These are phyloP conservation scores for Fratercula arctica DNA, from an alignment of 2,797 vertebrate genomes.

Conservation along the genomic window DNA sequence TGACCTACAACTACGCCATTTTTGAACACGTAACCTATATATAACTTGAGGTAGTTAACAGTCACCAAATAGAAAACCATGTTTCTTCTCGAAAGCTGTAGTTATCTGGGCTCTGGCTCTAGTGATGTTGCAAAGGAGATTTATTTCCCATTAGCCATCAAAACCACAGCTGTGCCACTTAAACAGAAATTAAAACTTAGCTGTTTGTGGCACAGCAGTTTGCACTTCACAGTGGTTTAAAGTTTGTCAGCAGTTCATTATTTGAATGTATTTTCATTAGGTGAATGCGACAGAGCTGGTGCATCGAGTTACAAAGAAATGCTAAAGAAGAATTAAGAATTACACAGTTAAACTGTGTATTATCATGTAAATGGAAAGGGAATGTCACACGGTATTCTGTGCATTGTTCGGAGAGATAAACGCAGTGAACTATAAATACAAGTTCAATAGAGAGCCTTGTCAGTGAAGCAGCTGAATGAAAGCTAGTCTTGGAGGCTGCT, in stretches of 20 bases:
- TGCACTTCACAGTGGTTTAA: conserved; percentile 1
- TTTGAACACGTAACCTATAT: neutral
- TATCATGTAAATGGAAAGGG: conserved; percentile 66
- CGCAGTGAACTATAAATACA: conserved; percentile 65
- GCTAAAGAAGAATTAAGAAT: conserved; percentile 47
- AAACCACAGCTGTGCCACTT: conserved; percentile 13
- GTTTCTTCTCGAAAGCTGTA: conserved; percentile 41
- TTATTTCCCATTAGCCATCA: conserved; percentile 8
- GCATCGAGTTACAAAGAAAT: neutral
- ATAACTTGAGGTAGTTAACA: neutral
- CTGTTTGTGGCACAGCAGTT: neutral
- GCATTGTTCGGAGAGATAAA: conserved; percentile 67
- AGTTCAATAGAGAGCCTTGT: conserved; percentile 69
- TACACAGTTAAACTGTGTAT: conserved; percentile 61
- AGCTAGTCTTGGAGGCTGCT: conserved; percentile 32
- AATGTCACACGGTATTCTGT: conserved; percentile 55
- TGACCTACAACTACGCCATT: neutral
- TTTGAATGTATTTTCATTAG: conserved; percentile 61
- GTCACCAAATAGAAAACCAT: conserved; percentile 10
- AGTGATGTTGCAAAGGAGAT: neutral
- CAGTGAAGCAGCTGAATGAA: conserved; percentile 58
- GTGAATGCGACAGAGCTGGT: conserved; percentile 12
- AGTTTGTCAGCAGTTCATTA: conserved; percentile 46
- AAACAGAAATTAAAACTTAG: conserved; percentile 3
- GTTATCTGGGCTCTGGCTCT: conserved; percentile 35